Conservation (phyloP, 2,888 invertebrate genomes). For the Crossocerus cetratus region DNA sequence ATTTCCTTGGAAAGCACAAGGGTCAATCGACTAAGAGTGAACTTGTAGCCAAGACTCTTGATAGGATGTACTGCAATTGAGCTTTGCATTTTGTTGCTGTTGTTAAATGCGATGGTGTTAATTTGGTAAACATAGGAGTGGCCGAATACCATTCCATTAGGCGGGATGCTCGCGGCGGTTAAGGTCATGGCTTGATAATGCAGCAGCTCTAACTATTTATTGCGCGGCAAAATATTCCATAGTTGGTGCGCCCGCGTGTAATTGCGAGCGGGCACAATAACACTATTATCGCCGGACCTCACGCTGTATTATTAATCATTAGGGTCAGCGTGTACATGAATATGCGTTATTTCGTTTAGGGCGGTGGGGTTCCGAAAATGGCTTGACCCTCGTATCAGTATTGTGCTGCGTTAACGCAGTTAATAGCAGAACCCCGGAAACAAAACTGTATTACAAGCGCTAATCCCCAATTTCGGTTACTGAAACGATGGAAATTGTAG, state of each 20-base stretch:
- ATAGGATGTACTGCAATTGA: too few relatives aligned
- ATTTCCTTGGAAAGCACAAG: constrained; percentile 44
- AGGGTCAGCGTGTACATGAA: constrained; percentile 24
- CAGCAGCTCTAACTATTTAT: constrained; percentile 46
- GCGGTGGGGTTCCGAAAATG: constrained; percentile 38
- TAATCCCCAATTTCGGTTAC: constrained; percentile 33
- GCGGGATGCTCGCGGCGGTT: too few relatives aligned
- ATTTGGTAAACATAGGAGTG: too few relatives aligned
- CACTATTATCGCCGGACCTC: constrained; percentile 45
- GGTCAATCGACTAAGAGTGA: neutral
- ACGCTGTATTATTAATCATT: constrained; percentile 52
- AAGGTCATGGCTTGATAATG: constrained; percentile 40
- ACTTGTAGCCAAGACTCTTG: too few relatives aligned
- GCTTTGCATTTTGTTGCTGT: too few relatives aligned
- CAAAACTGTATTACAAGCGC: constrained; percentile 35
- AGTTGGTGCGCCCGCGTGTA: constrained; percentile 37
- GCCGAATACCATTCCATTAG: too few relatives aligned
- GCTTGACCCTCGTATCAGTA: constrained; percentile 16
- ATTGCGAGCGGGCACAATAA: constrained; percentile 54
- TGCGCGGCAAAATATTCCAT: constrained; percentile 50
- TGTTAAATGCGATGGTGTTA: too few relatives aligned
- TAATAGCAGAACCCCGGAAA: constrained; percentile 30
- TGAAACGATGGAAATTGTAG: constrained; percentile 7
- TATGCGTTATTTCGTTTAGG: constrained; percentile 49
- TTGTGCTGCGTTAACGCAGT: constrained; percentile 34